Evolutionary conservation across 1,140 invertebrate genomes (phyloP), one percentile per base, ranked within the genome.

Genomic region (Achroia grisella): DNA sequence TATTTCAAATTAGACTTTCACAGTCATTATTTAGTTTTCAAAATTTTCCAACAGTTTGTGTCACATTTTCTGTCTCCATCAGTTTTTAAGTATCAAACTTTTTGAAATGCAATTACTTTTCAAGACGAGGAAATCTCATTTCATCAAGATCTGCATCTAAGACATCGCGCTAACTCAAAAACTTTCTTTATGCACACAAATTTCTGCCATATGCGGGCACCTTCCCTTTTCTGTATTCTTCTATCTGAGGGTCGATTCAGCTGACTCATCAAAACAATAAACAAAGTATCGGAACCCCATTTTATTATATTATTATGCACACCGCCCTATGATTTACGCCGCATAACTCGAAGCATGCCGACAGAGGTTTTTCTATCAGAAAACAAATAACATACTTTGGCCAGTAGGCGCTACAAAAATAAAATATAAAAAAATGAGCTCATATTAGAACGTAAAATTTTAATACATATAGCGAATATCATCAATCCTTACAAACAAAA

Each of bases 231-330:
- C 6, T 23, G 17, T 2, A 23, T 23, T 23, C 17, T 23, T 23
- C 17, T 23, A 6, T n/a, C 60, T 48, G 42, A 56, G 79, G 76
- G 76, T 67, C 71, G 44, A 78, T 72, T 67, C 39, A 42, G 82
- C 77, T 60, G 64, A 81, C 67, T 87, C 85, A 87, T 87, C 85
- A 87, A 85, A 87, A 87, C 80, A 87, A 83, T 87, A 87, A 87
- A 87, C 85, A 87, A 83, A 85, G 74, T 79, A 84, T 80, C 76
- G 67, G 64, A 49, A 57, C 62, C 75, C 74, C 58, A 78, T 81
- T 84, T 80, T 80, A 79, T 83, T 79, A 79, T 74, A 63, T 81
- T 79, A 84, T 84, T 81, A 84, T 84, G 76, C 80, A 80, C 62
- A 57, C 57, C 59, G 17, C 17, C 2, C 76, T 78, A 84, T 84